A percentile compares a stretch with the other conserved stretches of the same genome.
Conservation (phyloP, 2,888 invertebrate genomes). For the Troides helena region DNA sequence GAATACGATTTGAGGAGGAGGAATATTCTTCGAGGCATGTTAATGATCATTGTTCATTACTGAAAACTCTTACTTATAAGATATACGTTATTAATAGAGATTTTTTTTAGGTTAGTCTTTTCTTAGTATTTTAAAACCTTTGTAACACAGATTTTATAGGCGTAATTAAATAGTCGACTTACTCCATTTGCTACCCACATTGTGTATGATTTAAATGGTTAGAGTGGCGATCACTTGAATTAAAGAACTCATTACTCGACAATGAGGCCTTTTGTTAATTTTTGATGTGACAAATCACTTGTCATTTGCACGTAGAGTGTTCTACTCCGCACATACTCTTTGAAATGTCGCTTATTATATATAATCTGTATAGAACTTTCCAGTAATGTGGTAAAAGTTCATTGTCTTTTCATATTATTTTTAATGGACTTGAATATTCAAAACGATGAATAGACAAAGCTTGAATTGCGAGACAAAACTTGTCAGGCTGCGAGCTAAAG, state of each 20-base stretch:
- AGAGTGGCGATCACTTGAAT: conserved; percentile 17
- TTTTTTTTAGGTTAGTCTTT: too few relatives aligned
- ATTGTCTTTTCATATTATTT: not conserved
- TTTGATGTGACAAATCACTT: conserved; percentile 16
- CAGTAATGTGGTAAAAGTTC: not conserved
- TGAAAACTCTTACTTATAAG: too few relatives aligned
- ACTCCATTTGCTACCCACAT: conserved; percentile 2
- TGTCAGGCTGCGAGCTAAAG: conserved; percentile 11
- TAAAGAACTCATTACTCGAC: conserved; percentile 11
- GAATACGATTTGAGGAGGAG: too few relatives aligned
- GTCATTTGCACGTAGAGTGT: not conserved
- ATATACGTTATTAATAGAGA: too few relatives aligned
- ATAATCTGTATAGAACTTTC: too few relatives aligned
- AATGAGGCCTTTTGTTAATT: conserved; percentile 21
- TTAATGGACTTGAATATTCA: not conserved
- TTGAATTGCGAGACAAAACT: conserved; percentile 17
- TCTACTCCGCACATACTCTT: not conserved
- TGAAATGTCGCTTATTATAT: too few relatives aligned
- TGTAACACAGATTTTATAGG: too few relatives aligned
- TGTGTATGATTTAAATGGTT: conserved; percentile 15
- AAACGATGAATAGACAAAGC: conserved; percentile 14
- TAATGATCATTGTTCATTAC: too few relatives aligned
- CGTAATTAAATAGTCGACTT: too few relatives aligned
- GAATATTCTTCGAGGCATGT: too few relatives aligned
- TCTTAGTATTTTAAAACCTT: too few relatives aligned